These are phyloP conservation scores for Miltochrista miniata DNA, from an alignment of 2,888 invertebrate species.

Conservation along the genomic window DNA sequence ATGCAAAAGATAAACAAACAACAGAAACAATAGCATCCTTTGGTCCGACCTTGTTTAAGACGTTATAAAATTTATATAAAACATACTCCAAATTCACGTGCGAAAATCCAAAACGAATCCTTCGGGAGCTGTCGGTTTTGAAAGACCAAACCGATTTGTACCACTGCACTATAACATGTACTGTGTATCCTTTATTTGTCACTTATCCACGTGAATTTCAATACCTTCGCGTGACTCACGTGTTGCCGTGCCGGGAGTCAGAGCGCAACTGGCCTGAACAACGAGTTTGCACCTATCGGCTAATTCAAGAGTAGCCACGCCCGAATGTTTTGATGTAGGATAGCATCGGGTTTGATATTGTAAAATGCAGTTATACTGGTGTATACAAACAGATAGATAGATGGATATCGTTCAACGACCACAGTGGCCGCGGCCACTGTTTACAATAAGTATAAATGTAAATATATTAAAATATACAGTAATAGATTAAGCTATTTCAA, in stretches of 20 bases:
- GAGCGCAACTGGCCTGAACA: slow-evolving; percentile 29
- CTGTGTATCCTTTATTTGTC: slow-evolving; percentile 1
- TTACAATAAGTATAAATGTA: slow-evolving; percentile 1
- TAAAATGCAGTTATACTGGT: slow-evolving; percentile 23
- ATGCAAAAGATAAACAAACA: slow-evolving; percentile 4
- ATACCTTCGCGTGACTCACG: slow-evolving; percentile 10
- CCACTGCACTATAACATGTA: slow-evolving; percentile 29
- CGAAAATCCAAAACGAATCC: slow-evolving; percentile 39
- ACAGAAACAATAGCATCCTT: slow-evolving; percentile 46
- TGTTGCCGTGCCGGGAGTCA: slow-evolving; percentile 23
- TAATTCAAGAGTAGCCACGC: slow-evolving; percentile 55
- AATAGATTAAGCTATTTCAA: too few species aligned
- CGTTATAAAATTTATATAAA: slow-evolving; percentile 10
- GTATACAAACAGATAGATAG: slow-evolving; percentile 25
- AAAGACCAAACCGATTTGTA: slow-evolving; percentile 47
- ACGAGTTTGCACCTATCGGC: slow-evolving; percentile 28
- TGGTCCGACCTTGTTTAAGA: slow-evolving; percentile 48
- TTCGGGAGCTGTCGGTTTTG: slow-evolving; percentile 42
- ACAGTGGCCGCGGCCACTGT: slow-evolving; percentile 13
- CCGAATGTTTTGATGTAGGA: slow-evolving; percentile 63
- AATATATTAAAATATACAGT: not conserved
- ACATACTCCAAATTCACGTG: slow-evolving; percentile 27
- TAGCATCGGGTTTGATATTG: slow-evolving; percentile 23
- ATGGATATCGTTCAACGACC: slow-evolving; percentile 50
- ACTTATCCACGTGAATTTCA: not conserved